Evolutionary conservation across 2,888 invertebrate genomes (phyloP), one percentile per base, ranked within the genome.

Genomic region (Dasysyrphus albostriatus): DNA sequence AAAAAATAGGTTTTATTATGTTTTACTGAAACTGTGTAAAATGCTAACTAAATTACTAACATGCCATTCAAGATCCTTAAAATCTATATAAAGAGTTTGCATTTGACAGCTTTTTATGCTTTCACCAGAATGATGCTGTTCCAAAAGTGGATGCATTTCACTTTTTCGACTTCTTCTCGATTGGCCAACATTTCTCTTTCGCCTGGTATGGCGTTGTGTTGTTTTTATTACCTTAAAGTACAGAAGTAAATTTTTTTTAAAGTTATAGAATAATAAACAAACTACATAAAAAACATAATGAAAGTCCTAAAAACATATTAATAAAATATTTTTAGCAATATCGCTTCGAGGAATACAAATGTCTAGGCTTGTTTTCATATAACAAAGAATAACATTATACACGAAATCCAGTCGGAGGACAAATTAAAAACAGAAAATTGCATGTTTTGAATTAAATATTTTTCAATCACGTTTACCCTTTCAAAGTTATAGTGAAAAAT

Each of bases 81-180:
- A 99, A 92, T 97, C 98, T 84, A 99, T 98, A 91, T 98, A 98
- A 8, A 99, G 93, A 12, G 96, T 97, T 92, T 97, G 96, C 91
- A 97, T 97, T 93, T 97, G 96, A 92, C 98, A 98, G 90, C 96
- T 96, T 91, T 96, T 94, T 54, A 95, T 90, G 80, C 89, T 91
- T 67, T 92, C 94, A 5, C 88, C 82, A 3, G 89, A 76, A 19
- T 89, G 89, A 24, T 92, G 91, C 8, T 89, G 89, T 32, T 92
- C 91, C 12, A 90, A 65, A 4, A 92, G 88, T 3, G 92, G 92
- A 90, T 92, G 84, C 37, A 90, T 89, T 74, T 92, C 93, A 1
- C 92, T 91, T 88, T 92, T 93, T 84, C 91, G 91, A 77, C 91
- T 90, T 77, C 91, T 90, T 14, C 91, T 89, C 29, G 90, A 89